These are phyloP conservation scores for Formica selysi DNA, from an alignment of 1,140 invertebrate species.

Conservation along the genomic window DNA sequence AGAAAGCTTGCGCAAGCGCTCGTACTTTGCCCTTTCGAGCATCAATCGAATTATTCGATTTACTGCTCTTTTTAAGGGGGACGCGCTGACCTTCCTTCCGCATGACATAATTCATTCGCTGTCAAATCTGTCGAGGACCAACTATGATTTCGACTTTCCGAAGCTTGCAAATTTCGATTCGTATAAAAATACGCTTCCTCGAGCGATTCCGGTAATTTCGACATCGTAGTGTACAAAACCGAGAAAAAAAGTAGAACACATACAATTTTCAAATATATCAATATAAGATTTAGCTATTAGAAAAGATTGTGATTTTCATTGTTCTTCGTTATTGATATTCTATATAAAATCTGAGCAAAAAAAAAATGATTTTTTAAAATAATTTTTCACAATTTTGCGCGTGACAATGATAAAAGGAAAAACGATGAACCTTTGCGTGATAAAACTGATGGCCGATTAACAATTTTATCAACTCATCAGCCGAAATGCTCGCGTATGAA, in stretches of 20 bases:
- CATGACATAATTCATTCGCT: slow-evolving; percentile 73
- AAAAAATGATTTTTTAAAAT: neutral
- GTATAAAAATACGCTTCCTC: neutral
- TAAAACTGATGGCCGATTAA: neutral
- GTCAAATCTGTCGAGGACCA: slow-evolving; percentile 69
- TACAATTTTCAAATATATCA: neutral
- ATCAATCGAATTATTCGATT: slow-evolving; percentile 86
- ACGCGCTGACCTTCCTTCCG: slow-evolving; percentile 74
- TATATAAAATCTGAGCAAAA: neutral
- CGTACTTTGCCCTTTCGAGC: slow-evolving; percentile 76
- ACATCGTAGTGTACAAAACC: neutral
- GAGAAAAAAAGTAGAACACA: neutral
- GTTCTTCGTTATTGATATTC: neutral
- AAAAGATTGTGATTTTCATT: neutral
- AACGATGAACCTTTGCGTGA: neutral
- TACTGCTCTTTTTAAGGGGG: slow-evolving; percentile 82
- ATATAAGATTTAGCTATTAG: neutral
- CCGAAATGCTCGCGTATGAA: slow-evolving; percentile 26
- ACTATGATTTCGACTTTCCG: slow-evolving; percentile 25
- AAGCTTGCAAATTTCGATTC: neutral
- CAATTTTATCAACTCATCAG: slow-evolving; percentile 31
- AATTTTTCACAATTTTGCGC: neutral
- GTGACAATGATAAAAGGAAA: neutral
- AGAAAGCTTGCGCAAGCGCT: slow-evolving; percentile 59
- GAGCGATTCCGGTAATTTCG: neutral